Percentiles rank a stretch among this genome's conserved stretches.
phyloP scores from a whole-genome alignment of 2,113 vertebrate species.

The Erpornis zantholeuca region DNA sequence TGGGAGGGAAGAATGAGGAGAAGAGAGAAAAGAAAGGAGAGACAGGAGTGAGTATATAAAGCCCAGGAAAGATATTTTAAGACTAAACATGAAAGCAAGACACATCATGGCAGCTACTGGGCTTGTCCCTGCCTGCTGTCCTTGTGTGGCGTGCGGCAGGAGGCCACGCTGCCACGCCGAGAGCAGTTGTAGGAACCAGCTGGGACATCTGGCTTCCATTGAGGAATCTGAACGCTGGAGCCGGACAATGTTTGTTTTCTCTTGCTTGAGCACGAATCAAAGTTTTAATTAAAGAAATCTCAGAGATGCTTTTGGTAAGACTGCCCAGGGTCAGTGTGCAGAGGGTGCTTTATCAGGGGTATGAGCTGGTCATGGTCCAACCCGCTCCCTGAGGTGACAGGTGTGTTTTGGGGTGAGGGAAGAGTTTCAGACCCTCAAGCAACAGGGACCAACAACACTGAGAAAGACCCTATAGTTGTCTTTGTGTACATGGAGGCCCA shows the following conservation, averaged over 20 bases:
- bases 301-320: not conserved
- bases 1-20: not conserved
- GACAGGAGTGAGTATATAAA: not conserved
- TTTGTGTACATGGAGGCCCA: not conserved
- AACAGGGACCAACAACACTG: not conserved
- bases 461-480: not conserved
- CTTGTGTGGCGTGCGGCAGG: not conserved
- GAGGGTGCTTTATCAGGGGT: not conserved
- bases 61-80: not conserved
- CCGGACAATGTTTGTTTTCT: not conserved
- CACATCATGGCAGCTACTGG: not conserved
- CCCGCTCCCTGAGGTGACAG: fast-evolving
- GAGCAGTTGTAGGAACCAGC: not conserved
- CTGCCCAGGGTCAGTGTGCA: not conserved
- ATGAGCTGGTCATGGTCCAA: not conserved
- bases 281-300: conserved; percentile 35
- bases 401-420: not conserved
- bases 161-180: not conserved
- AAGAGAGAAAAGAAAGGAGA: not conserved
- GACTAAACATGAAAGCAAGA: not conserved
- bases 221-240: not conserved
- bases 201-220: conserved; percentile 29
- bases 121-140: not conserved
- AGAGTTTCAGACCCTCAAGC: not conserved
- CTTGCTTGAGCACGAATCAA: not conserved